phyloP scores from a whole-genome alignment of 2,113 vertebrate species.

The Hyaena hyaena region DNA sequence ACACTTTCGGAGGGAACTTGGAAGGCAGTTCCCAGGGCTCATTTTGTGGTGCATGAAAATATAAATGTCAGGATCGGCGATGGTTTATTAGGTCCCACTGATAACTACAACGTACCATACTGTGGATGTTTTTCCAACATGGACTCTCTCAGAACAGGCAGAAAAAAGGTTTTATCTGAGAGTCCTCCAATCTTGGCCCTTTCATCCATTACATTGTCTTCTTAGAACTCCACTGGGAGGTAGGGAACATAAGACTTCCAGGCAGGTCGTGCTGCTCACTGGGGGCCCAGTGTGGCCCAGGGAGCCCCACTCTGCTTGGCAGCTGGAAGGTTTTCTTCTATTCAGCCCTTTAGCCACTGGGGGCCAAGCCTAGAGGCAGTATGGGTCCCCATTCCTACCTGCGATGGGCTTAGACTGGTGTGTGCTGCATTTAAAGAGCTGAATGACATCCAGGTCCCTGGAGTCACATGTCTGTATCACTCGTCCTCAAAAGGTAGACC shows the following conservation, averaged over 20 bases:
- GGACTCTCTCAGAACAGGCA: slow-evolving; percentile 16
- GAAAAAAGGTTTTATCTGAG: not conserved
- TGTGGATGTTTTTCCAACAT: slow-evolving; percentile 21
- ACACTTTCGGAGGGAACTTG: slow-evolving; percentile 16
- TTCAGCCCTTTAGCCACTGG: not conserved
- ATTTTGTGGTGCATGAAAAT: slow-evolving; percentile 43
- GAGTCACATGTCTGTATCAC: not conserved
- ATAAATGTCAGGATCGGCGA: slow-evolving; percentile 51
- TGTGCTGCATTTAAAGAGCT: not conserved
- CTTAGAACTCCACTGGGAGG: not conserved
- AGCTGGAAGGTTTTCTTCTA: not conserved
- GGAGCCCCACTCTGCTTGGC: not conserved
- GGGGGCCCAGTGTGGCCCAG: not conserved
- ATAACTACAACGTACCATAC: slow-evolving; percentile 12
- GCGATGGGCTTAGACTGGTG: not conserved
- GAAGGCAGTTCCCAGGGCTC: slow-evolving; percentile 55
- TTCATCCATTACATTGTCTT: not conserved
- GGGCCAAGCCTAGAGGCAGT: not conserved
- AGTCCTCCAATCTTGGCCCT: not conserved
- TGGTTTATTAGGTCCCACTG: slow-evolving; percentile 57
- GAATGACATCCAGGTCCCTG: not conserved
- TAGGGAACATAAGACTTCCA: not conserved
- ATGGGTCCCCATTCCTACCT: not conserved
- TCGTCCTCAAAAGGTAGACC: not conserved
- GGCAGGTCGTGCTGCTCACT: not conserved